A percentile compares a stretch with the other conserved stretches of the same genome.
Evolutionary conservation across 2,888 invertebrate species (phyloP).

Genomic region (Acrobasis suavella): DNA sequence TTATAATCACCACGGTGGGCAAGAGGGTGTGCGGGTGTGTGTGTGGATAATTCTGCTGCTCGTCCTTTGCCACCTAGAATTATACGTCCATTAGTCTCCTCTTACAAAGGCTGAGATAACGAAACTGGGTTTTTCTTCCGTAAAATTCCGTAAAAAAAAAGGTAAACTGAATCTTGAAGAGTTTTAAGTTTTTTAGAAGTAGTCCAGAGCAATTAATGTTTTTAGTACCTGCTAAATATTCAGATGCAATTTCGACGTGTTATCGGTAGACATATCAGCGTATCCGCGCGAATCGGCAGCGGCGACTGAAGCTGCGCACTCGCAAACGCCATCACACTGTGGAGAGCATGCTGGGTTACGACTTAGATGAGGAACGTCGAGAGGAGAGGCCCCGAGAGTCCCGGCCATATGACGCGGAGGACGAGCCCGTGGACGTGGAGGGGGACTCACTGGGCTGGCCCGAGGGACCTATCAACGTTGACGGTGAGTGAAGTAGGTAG

Average conservation of each 20-base stretch:
- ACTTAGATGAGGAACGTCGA: slow-evolving; percentile 70
- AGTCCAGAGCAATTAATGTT: no score
- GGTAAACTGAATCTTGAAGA: no score
- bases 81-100: no score
- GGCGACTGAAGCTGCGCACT: slow-evolving; percentile 74
- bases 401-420: slow-evolving; percentile 70
- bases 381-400: slow-evolving; percentile 70
- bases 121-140: no score
- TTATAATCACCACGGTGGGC: no score
- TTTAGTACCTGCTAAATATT: no score
- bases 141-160: no score
- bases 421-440: slow-evolving; percentile 78
- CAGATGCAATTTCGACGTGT: neutral
- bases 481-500: slow-evolving; percentile 48
- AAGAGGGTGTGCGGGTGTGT: no score
- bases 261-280: slow-evolving; percentile 71
- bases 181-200: no score
- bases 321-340: slow-evolving; percentile 80
- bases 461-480: slow-evolving; percentile 67
- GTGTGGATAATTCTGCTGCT: no score
- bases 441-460: slow-evolving; percentile 80
- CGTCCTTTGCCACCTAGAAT: no score
- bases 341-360: slow-evolving; percentile 80
- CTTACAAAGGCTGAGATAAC: no score
- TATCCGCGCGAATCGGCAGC: slow-evolving; percentile 77